Evolutionary conservation across 1,140 invertebrate species (phyloP), one percentile per base, ranked within the genome.

Genomic region (Bombus sylvicola): DNA sequence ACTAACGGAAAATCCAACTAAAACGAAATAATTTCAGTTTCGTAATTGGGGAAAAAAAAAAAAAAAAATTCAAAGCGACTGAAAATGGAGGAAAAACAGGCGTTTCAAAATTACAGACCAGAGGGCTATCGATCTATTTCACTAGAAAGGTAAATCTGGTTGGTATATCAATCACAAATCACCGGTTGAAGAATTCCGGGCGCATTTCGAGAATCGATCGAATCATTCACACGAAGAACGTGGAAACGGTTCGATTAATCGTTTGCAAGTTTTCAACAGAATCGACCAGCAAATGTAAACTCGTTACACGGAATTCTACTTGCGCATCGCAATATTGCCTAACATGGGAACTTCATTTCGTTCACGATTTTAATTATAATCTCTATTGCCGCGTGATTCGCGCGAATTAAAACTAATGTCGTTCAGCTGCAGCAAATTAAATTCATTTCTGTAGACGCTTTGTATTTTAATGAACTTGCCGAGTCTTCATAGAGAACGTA

Each of bases 371-470:
- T 43, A 66, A 79, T 66, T 79, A 66, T 34, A 37, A 43, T 43
- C 12, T 22, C 18, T 53, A 22, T 53, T 22, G 5, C 47, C 6
- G 39, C 9, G 25, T 15, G 34, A 68, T 68, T 79, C 31, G 18
- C n/a, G 9, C 22, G 77, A 41, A 43, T 47, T 68, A 68, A 68
- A 47, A 64, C 57, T 18, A 41, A n/a, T 31, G 39, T 41, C 37
- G 59, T 66, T 66, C 41, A 66, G 10, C 28, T 1, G n/a, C 18
- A 22, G n/a, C 76, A 18, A 78, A 78, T 78, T 78, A 78, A 78
- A 78, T 78, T 43, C 76, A 66, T 78, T 78, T 78, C n/a, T 6
- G 25, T 18, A 22, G 28, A 3, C n/a, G 5, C 4, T n/a, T 78
- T 43, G 59, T 66, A 28, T 78, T 78, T 78, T 78, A 78, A 78